Conservation (phyloP, 2,113 vertebrate genomes). For the Grammomys surdaster region DNA sequence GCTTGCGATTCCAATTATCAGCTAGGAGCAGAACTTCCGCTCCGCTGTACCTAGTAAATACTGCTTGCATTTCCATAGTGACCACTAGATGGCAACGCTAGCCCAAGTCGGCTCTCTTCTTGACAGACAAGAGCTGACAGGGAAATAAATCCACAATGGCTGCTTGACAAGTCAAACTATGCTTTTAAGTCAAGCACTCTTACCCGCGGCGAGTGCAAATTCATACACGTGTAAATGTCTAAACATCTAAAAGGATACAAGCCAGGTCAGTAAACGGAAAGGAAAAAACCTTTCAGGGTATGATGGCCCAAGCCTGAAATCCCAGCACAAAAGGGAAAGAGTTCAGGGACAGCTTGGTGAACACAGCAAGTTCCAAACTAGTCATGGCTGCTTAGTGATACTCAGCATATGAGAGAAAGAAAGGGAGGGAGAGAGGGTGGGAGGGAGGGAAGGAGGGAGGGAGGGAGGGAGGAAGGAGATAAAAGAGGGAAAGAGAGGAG, state of each 20-base stretch:
- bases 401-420: background rate
- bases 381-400: background rate
- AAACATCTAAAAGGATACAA: background rate
- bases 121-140: too few relatives aligned
- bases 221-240: background rate
- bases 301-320: background rate
- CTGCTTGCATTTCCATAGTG: background rate
- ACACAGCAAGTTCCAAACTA: background rate
- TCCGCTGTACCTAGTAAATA: background rate
- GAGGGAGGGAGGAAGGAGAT: fast-evolving
- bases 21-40: too few relatives aligned
- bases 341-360: background rate
- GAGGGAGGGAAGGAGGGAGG: fast-evolving
- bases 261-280: background rate
- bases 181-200: background rate
- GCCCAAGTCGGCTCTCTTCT: background rate
- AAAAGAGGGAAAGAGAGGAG: too few relatives aligned
- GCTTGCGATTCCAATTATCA: background rate
- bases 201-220: background rate
- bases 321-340: background rate
- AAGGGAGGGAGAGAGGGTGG: too few relatives aligned
- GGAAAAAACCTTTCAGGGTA: background rate
- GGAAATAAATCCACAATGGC: background rate
- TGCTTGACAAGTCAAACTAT: background rate
- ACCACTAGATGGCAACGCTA: conserved; percentile 72